These are phyloP conservation scores for Lycia hirtaria DNA, from an alignment of 2,888 invertebrate species.

Conservation along the genomic window DNA sequence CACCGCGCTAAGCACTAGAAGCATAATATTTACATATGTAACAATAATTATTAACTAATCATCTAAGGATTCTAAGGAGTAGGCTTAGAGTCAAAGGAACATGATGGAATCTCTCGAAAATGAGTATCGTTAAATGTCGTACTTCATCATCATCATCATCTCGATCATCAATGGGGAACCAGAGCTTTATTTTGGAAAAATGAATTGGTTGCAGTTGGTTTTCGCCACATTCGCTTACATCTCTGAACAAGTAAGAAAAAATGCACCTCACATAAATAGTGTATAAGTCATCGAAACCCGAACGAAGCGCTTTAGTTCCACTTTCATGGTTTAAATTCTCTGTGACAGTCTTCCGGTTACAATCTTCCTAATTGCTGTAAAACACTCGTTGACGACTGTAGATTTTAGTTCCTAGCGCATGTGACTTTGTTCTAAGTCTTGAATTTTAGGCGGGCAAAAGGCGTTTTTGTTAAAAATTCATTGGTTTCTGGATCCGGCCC, in stretches of 20 bases:
- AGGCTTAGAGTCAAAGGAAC: background rate
- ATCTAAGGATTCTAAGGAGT: background rate
- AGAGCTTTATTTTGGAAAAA: no score
- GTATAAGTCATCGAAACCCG: no score
- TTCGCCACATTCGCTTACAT: no score
- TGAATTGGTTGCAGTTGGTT: no score
- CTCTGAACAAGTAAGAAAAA: no score
- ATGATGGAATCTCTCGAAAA: background rate
- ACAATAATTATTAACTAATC: background rate
- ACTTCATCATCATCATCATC: no score
- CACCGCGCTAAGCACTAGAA: slow-evolving; percentile 52
- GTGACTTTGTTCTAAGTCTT: background rate
- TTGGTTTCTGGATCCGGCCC: background rate
- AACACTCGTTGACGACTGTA: background rate
- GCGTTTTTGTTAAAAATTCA: background rate
- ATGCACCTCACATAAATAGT: no score
- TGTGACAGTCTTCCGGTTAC: no score
- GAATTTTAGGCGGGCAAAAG: background rate
- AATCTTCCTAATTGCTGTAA: background rate
- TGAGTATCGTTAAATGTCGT: background rate
- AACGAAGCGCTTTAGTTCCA: no score
- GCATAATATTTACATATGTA: slow-evolving; percentile 37
- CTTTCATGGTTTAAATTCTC: no score
- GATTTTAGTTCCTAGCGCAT: background rate
- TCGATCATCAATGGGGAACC: no score